Conservation (phyloP, 2,113 vertebrate genomes). For the Camelus dromedarius region DNA sequence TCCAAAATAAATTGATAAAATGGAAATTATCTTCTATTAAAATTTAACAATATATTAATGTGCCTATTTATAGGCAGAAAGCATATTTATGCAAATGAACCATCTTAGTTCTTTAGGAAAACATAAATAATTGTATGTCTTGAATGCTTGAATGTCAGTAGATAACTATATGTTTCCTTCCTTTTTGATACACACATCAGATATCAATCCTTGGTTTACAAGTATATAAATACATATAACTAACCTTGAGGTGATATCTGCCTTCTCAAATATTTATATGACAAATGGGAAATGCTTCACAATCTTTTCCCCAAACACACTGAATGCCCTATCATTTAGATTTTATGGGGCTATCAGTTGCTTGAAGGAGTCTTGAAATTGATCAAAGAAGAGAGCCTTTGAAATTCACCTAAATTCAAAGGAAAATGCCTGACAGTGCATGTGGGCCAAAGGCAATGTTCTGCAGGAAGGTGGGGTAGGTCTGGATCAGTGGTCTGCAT, state of each 20-base stretch:
- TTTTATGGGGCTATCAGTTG: constrained; percentile 43
- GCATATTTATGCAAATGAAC: constrained; percentile 26
- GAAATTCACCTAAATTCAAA: neutral
- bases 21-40: constrained; percentile 18
- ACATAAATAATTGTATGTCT: constrained; percentile 28
- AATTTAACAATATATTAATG: constrained; percentile 1
- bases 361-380: constrained; percentile 53
- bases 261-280: constrained; percentile 40
- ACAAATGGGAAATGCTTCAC: constrained; percentile 45
- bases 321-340: constrained; percentile 12
- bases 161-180: constrained; percentile 38
- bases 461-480: neutral
- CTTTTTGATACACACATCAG: neutral
- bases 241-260: constrained; percentile 51
- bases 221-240: neutral
- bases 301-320: constrained; percentile 28
- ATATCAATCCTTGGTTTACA: neutral
- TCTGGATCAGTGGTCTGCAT: neutral
- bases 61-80: constrained; percentile 33
- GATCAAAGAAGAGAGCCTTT: constrained; percentile 31
- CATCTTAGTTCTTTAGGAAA: constrained; percentile 37
- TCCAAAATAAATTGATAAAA: constrained; percentile 49
- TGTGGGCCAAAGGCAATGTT: neutral
- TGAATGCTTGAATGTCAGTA: constrained; percentile 3
- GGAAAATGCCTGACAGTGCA: neutral